Conservation (phyloP, 2,888 invertebrate species). For the Drosophila eohydei region DNA sequence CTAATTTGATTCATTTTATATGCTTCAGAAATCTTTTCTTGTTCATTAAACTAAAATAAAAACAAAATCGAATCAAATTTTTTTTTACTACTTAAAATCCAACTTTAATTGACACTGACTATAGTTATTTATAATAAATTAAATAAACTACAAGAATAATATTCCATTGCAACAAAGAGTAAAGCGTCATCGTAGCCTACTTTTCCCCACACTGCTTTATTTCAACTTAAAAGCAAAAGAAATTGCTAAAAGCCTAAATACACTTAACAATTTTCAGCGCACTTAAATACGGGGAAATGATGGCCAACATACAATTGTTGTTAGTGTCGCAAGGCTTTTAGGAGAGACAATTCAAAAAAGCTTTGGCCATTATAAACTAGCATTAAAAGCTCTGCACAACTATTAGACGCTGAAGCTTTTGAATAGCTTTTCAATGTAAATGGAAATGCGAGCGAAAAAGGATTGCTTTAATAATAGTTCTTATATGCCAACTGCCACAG, state of each 20-base stretch:
- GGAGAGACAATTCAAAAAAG: not conserved
- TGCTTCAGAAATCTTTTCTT: too few species aligned
- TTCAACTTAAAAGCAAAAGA: not conserved
- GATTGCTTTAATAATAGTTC: conserved; percentile 29
- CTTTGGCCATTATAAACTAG: not conserved
- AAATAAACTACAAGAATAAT: too few species aligned
- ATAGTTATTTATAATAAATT: too few species aligned
- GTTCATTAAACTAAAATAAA: too few species aligned
- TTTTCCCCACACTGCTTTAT: not conserved
- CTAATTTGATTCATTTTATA: too few species aligned
- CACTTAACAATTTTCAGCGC: not conserved
- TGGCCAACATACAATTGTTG: not conserved
- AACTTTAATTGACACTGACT: not conserved
- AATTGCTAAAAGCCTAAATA: not conserved
- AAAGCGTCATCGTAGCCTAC: not conserved
- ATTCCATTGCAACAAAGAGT: not conserved
- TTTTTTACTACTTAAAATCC: too few species aligned
- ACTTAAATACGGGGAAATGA: conserved; percentile 11
- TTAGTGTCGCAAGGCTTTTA: not conserved
- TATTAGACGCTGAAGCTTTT: not conserved
- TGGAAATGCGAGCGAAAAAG: not conserved
- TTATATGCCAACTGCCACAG: conserved; percentile 65
- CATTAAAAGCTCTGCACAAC: not conserved
- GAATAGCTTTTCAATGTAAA: not conserved
- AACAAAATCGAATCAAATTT: too few species aligned